A percentile compares a stretch with the other conserved stretches of the same genome.
Conservation (phyloP, 2,113 vertebrate genomes). For the Donacobius atricapilla region DNA sequence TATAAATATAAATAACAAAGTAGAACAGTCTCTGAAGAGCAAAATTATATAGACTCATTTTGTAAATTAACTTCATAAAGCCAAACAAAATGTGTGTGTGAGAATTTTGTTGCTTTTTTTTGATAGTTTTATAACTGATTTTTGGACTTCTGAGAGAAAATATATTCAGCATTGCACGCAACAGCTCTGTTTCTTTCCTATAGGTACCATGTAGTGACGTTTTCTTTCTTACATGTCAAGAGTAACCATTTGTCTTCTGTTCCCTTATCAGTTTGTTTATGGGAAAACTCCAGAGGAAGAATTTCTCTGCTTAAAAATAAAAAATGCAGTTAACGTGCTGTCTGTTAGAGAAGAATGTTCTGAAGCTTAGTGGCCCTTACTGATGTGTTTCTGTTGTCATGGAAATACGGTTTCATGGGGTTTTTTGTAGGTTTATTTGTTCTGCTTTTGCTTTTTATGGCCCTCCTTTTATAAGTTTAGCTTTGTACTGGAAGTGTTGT, state of each 20-base stretch:
- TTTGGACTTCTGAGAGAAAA: background rate
- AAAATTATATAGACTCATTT: background rate
- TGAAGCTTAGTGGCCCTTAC: constrained; percentile 59
- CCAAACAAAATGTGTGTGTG: background rate
- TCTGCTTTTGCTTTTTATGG: constrained; percentile 69
- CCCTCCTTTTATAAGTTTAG: constrained; percentile 42
- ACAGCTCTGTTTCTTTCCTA: background rate
- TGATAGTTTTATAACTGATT: background rate
- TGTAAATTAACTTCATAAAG: background rate
- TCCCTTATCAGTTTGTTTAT: background rate
- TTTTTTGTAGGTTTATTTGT: constrained; percentile 55
- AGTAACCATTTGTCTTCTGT: background rate
- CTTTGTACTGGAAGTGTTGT: constrained; percentile 47
- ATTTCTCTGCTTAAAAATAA: background rate
- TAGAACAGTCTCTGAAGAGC: background rate
- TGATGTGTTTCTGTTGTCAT: constrained; percentile 73
- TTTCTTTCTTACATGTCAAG: background rate
- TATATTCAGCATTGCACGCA: background rate
- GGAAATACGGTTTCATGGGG: constrained; percentile 67
- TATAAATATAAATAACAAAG: background rate
- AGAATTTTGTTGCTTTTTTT: background rate
- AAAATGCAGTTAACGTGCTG: background rate
- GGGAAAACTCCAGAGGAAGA: background rate
- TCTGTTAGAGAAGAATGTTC: background rate
- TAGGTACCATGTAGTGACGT: background rate